These are phyloP conservation scores for Apogon hyalosoma DNA, from an alignment of 2,797 vertebrate species.

Conservation along the genomic window DNA sequence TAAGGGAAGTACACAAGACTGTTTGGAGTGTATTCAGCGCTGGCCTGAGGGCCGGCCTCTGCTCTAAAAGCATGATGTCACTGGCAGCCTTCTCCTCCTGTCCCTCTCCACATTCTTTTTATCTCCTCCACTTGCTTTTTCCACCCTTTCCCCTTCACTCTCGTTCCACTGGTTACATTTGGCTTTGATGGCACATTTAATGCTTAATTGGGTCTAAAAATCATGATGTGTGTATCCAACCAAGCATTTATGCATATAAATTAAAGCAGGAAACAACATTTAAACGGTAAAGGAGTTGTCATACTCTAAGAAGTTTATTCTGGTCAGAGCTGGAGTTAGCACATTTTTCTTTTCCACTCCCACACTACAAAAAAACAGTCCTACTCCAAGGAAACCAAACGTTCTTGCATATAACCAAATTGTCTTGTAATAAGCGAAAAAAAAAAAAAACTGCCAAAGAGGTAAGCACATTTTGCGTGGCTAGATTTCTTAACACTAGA, in stretches of 20 bases:
- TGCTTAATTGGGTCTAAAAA: constrained; percentile 55
- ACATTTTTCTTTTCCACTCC: too few species aligned
- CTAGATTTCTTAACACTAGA: too few species aligned
- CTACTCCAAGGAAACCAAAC: too few species aligned
- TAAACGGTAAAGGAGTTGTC: constrained; percentile 26
- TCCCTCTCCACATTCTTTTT: constrained; percentile 51
- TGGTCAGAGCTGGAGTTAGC: constrained; percentile 9
- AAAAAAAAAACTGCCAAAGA: too few species aligned
- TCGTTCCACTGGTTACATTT: constrained; percentile 31
- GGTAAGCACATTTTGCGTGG: too few species aligned
- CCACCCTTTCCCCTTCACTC: constrained; percentile 7
- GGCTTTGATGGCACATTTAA: constrained; percentile 43
- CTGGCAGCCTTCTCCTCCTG: constrained; percentile 49
- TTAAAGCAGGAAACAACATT: constrained; percentile 13
- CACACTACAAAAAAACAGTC: too few species aligned
- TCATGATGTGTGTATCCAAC: constrained; percentile 27
- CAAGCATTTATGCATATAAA: constrained; percentile 18
- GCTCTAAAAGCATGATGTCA: constrained; percentile 84
- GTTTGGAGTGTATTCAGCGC: constrained; percentile 71
- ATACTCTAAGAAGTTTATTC: constrained; percentile 46
- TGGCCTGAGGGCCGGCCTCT: constrained; percentile 72
- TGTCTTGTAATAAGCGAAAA: too few species aligned
- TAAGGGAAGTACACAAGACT: constrained; percentile 80
- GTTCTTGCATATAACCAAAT: too few species aligned
- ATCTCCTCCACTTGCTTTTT: constrained; percentile 20